phyloP scores from a whole-genome alignment of 1,140 invertebrate species.

The Diploscapter pachys region DNA sequence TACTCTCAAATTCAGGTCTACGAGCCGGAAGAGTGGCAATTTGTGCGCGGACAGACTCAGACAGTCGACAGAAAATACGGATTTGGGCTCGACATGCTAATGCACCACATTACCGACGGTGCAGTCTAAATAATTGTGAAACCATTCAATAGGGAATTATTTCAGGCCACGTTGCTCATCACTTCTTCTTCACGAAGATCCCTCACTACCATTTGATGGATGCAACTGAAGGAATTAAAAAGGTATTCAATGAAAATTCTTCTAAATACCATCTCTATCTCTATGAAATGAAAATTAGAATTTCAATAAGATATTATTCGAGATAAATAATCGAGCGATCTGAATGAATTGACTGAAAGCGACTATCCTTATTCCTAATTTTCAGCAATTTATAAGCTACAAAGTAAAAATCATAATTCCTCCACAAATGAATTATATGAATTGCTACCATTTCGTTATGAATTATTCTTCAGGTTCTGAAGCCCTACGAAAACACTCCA shows the following conservation, averaged over 20 bases:
- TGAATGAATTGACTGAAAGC: no score
- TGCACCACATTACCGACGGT: conserved; percentile 59
- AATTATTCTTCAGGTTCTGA: conserved; percentile 7
- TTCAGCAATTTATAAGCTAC: no score
- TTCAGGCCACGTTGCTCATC: conserved; percentile 61
- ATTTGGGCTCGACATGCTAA: conserved; percentile 54
- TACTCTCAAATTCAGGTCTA: conserved; percentile 47
- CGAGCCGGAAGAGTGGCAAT: conserved; percentile 58
- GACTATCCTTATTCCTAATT: no score
- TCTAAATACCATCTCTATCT: no score
- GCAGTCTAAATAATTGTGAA: background rate
- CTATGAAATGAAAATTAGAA: no score
- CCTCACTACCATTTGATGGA: conserved; percentile 62
- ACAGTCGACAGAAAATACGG: conserved; percentile 61
- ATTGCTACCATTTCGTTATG: background rate
- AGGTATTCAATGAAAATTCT: conserved; percentile 10
- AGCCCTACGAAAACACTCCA: conserved; percentile 38
- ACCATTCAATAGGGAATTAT: conserved; percentile 10
- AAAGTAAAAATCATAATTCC: no score
- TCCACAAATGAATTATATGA: background rate
- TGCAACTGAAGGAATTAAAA: conserved; percentile 56
- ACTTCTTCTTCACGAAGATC: conserved; percentile 61
- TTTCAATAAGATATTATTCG: no score
- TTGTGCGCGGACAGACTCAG: conserved; percentile 60
- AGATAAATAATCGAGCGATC: no score